Evolutionary conservation across 2,113 vertebrate species (phyloP).

Genomic region (Podiceps cristatus): DNA sequence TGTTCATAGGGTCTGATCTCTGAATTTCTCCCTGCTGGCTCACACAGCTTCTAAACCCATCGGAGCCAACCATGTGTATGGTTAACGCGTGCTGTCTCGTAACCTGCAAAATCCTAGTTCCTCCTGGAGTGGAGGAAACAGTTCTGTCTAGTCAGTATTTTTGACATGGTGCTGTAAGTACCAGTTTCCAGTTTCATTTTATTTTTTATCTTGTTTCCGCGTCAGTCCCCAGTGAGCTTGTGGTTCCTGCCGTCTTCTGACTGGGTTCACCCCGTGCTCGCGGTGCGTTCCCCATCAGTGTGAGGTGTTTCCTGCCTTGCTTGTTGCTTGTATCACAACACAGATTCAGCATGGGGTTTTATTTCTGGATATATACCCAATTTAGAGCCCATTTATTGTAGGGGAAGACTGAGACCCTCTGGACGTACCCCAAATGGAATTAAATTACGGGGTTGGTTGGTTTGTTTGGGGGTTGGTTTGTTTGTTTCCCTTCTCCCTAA

Average conservation of each 20-base stretch:
- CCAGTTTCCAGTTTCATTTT: not conserved
- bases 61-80: fast-evolving
- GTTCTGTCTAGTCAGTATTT: not conserved
- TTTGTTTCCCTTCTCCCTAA: not conserved
- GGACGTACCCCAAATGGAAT: not conserved
- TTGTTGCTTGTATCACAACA: not conserved
- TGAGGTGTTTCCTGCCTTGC: not conserved
- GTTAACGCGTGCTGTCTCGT: not conserved
- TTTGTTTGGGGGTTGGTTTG: no score
- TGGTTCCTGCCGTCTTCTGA: not conserved
- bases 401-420: not conserved
- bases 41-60: not conserved
- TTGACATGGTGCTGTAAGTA: not conserved
- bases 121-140: not conserved
- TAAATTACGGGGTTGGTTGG: not conserved
- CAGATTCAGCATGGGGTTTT: not conserved
- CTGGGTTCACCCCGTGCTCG: fast-evolving
- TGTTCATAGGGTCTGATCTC: not conserved
- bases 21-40: not conserved
- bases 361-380: not conserved
- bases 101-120: fast-evolving
- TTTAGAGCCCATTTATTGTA: not conserved
- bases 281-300: fast-evolving
- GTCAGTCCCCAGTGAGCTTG: not conserved
- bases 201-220: not conserved